Evolutionary conservation across 1,140 invertebrate species (phyloP), one percentile per base, ranked within the genome.

Genomic region (Trichomalopsis sarcophagae): DNA sequence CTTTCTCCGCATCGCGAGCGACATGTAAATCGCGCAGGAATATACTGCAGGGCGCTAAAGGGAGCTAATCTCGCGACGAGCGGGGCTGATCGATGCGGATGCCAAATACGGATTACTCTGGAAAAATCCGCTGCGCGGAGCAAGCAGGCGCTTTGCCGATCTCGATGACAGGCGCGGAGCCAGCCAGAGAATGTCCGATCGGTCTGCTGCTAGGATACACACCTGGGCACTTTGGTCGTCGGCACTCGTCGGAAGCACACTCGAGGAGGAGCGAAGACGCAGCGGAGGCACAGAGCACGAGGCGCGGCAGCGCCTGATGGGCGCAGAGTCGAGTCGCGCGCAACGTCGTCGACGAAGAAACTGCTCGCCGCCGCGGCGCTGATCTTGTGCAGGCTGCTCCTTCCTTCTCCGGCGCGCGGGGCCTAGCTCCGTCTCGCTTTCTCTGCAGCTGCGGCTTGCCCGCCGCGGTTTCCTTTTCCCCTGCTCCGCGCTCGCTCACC

Each of bases 301-400:
- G 75, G 82, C 55, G 82, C 82, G 82, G 62, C 75, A 36, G 82
- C 82, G 82, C 74, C 82, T 69, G 55, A 21, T 62, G 30, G 55
- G 71, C 82, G 68, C 82, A 73, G 78, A 83, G 82, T 75, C 77
- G 73, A 83, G 81, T 75, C 62, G 84, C 80, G 66, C 76, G 40
- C 55, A n/a, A 86, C 82, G 81, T 83, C 75, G 85, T 78, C 84
- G 82, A 80, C 81, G 55, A 74, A 36, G 80, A 77, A 66, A 82
- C 73, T 77, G 74, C 27, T 80, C 82, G 50, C 44, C 82, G 50
- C 44, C 47, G 68, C 36, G 69, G 36, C 81, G 33, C 50, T 30
- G 69, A 30, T 73, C 44, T 36, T 74, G 69, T 69, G n/a, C 33
- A 36, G 33, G 33, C 33, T 36, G 40, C 69, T 74, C n/a, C 21